Percentiles rank a stretch among this genome's conserved stretches.
Evolutionary conservation across 2,888 invertebrate genomes (phyloP).

Genomic region (Acrocera orbiculus): DNA sequence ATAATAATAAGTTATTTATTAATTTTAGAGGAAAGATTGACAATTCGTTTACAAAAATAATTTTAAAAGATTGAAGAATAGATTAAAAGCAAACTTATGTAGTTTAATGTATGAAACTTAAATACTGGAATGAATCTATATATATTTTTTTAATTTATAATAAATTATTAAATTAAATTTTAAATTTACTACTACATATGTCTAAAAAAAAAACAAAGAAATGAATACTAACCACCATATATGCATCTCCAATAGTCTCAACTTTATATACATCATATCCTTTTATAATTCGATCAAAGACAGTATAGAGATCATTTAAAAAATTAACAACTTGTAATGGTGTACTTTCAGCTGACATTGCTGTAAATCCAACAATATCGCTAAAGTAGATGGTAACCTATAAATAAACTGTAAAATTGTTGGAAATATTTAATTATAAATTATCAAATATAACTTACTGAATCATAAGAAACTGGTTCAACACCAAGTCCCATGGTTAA

Average conservation of each 20-base stretch:
- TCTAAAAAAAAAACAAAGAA: too few relatives aligned
- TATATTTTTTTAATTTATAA: too few relatives aligned
- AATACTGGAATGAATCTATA: too few relatives aligned
- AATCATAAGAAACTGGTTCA: conserved; percentile 83
- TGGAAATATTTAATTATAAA: background rate
- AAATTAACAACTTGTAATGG: conserved; percentile 91
- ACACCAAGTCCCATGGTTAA: conserved; percentile 77
- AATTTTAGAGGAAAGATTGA: too few relatives aligned
- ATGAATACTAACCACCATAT: conserved; percentile 41
- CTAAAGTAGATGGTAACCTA: conserved; percentile 81
- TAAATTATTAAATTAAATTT: too few relatives aligned
- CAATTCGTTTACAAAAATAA: too few relatives aligned
- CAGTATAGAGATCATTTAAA: conserved; percentile 91
- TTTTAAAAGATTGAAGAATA: too few relatives aligned
- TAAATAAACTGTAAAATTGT: background rate
- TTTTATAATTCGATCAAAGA: conserved; percentile 90
- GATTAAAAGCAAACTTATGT: too few relatives aligned
- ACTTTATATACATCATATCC: conserved; percentile 98
- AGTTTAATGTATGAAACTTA: too few relatives aligned
- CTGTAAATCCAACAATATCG: conserved; percentile 92
- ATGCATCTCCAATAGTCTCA: conserved; percentile 69
- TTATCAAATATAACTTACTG: conserved; percentile 34
- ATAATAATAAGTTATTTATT: too few relatives aligned
- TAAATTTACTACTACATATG: too few relatives aligned
- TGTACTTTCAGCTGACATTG: conserved; percentile 87